Evolutionary conservation across 2,113 vertebrate species (phyloP).

Genomic region (Pluvialis apricaria): DNA sequence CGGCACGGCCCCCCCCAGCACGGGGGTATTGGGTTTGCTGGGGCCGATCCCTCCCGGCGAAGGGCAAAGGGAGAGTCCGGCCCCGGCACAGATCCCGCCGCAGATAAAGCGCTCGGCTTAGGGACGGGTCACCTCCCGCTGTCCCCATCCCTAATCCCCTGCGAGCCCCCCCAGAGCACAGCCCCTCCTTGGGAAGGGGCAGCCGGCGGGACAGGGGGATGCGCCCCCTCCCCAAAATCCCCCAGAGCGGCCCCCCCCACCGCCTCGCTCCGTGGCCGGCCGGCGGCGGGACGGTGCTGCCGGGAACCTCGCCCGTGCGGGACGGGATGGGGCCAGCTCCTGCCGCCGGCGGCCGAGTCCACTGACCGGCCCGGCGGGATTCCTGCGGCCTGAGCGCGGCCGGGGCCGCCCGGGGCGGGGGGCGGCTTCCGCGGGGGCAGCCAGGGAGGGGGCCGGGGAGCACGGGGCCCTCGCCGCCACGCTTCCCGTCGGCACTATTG

Average conservation of each 20-base stretch:
- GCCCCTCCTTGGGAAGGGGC: not conserved
- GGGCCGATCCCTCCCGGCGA: not conserved
- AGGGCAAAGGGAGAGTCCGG: not conserved
- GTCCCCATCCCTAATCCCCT: not conserved
- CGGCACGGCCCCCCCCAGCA: accelerated
- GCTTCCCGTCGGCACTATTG: constrained; percentile 35
- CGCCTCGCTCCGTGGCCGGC: not conserved
- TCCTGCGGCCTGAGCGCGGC: not conserved
- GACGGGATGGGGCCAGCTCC: not conserved
- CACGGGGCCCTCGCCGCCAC: not conserved
- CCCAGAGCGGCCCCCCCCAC: accelerated
- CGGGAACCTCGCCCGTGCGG: not conserved
- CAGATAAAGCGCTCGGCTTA: not conserved
- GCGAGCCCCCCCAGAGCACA: not conserved
- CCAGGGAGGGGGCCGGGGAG: not conserved
- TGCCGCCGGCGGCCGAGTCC: not conserved
- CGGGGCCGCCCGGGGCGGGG: not conserved
- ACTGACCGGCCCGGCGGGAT: constrained; percentile 47
- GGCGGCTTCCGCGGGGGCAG: constrained; percentile 14
- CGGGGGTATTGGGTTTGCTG: not conserved
- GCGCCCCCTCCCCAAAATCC: not conserved
- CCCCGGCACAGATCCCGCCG: not conserved
- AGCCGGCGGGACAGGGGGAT: accelerated
- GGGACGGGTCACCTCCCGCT: not conserved
- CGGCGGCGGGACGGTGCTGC: not conserved